phyloP scores from a whole-genome alignment of 1,140 invertebrate genomes.

The Protaetia brevitarsis region DNA sequence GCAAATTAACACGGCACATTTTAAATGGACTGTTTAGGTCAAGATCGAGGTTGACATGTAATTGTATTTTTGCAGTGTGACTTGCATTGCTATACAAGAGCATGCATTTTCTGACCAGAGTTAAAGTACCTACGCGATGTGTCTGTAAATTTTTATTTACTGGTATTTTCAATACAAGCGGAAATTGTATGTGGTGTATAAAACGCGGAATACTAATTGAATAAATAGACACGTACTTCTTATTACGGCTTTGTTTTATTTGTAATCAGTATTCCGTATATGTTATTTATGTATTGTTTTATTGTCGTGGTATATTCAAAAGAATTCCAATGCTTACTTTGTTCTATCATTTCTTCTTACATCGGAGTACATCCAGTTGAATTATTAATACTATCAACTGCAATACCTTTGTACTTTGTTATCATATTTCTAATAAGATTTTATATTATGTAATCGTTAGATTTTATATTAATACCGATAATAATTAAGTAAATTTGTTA shows the following conservation, averaged over 20 bases:
- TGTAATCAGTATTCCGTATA: slow-evolving; percentile 12
- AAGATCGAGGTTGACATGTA: slow-evolving; percentile 29
- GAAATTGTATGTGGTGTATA: background rate
- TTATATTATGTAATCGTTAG: too few relatives aligned
- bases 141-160: background rate
- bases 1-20: slow-evolving; percentile 25
- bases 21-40: slow-evolving; percentile 33
- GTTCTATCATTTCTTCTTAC: too few relatives aligned
- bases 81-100: background rate
- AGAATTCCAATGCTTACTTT: background rate
- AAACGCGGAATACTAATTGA: slow-evolving; percentile 9
- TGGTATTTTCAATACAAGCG: background rate
- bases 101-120: background rate
- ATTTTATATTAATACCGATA: too few relatives aligned
- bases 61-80: slow-evolving; percentile 12
- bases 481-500: too few relatives aligned
- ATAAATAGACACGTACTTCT: background rate
- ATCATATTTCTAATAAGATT: too few relatives aligned
- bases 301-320: background rate
- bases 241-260: background rate
- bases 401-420: too few relatives aligned
- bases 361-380: too few relatives aligned
- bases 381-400: too few relatives aligned
- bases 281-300: slow-evolving; percentile 6
- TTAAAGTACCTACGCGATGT: background rate